phyloP scores from a whole-genome alignment of 1,140 invertebrate species.

The Drosophila persimilis region DNA sequence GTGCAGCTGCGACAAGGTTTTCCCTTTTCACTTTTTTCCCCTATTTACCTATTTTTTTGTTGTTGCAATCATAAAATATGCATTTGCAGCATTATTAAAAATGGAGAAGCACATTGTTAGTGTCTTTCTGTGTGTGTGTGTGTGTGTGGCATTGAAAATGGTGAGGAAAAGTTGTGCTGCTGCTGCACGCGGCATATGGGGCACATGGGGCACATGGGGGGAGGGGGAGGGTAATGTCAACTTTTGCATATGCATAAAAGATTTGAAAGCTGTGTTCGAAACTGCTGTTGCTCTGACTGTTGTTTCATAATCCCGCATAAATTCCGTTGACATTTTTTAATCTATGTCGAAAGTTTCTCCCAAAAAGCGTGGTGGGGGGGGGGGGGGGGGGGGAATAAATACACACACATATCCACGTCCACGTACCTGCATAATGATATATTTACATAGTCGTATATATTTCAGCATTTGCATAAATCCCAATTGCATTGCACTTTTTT shows the following conservation, averaged over 20 bases:
- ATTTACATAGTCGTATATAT: constrained; percentile 44
- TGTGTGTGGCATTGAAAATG: constrained; percentile 62
- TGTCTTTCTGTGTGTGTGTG: constrained; percentile 20
- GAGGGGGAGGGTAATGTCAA: constrained; percentile 48
- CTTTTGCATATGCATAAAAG: constrained; percentile 73
- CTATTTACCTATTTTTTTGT: constrained; percentile 38
- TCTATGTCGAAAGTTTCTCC: constrained; percentile 72
- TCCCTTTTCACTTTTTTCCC: constrained; percentile 38
- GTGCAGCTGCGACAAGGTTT: constrained; percentile 61
- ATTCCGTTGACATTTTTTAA: constrained; percentile 78
- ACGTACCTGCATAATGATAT: constrained; percentile 1
- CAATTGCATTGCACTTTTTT: constrained; percentile 77
- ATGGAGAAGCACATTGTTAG: constrained; percentile 49
- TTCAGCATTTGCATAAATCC: constrained; percentile 77
- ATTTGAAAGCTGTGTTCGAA: constrained; percentile 38
- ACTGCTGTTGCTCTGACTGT: constrained; percentile 28
- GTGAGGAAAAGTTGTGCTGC: constrained; percentile 38
- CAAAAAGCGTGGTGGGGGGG: background rate
- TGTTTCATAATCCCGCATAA: constrained; percentile 74
- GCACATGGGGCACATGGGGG: background rate
- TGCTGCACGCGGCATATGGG: constrained; percentile 50
- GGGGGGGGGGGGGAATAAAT: background rate
- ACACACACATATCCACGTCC: background rate
- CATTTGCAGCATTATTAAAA: constrained; percentile 73
- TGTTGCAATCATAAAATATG: constrained; percentile 66